Conservation (phyloP, 2,113 vertebrate species). For the Grus americana region DNA sequence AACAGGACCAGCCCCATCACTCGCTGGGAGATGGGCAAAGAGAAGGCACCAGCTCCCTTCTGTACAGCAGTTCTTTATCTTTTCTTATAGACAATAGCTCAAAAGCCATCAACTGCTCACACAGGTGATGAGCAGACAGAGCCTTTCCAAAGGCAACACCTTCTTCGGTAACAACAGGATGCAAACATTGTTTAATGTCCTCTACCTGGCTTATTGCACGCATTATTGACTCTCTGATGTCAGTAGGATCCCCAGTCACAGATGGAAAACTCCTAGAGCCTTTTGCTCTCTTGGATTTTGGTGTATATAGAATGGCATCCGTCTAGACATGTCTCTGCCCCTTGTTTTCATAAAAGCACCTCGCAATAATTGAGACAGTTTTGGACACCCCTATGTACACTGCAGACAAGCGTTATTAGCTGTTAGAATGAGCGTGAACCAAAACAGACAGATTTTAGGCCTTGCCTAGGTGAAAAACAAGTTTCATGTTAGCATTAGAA, state of each 20-base stretch:
- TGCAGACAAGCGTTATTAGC: background rate
- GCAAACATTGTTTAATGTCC: background rate
- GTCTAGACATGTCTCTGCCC: background rate
- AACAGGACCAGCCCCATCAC: background rate
- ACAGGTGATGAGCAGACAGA: background rate
- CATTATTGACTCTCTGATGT: background rate
- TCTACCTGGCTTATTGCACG: background rate
- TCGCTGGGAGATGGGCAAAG: background rate
- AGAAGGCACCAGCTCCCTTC: background rate
- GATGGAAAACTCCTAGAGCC: background rate
- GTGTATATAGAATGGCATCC: background rate
- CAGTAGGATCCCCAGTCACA: background rate
- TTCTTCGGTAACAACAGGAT: background rate
- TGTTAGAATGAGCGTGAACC: background rate
- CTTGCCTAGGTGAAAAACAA: background rate
- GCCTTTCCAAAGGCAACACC: background rate
- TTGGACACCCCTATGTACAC: background rate
- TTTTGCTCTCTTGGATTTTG: background rate
- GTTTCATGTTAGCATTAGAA: background rate
- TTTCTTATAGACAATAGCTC: background rate
- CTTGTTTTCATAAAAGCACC: background rate
- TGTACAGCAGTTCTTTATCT: background rate
- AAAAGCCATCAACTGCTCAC: background rate
- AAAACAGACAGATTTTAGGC: background rate
- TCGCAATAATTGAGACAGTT: background rate